Conservation (phyloP, 2,888 invertebrate genomes). For the Carabus problematicus region DNA sequence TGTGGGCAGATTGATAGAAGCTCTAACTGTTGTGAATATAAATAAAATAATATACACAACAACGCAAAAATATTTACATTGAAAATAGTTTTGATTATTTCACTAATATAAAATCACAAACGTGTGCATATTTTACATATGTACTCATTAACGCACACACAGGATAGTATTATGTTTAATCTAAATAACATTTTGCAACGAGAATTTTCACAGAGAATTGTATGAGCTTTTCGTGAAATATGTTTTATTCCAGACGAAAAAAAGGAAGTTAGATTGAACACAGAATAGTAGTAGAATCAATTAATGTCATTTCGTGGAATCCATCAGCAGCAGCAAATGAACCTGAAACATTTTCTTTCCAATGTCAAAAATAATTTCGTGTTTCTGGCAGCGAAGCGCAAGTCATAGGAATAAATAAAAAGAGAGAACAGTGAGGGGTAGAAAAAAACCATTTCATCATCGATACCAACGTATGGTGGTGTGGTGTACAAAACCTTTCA, state of each 20-base stretch:
- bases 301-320: conserved; percentile 36
- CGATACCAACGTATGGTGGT: too few species aligned
- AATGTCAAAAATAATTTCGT: conserved; percentile 40
- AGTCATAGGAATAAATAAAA: conserved; percentile 23
- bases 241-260: too few species aligned
- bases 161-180: too few species aligned
- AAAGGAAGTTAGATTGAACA: too few species aligned
- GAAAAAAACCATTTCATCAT: conserved; percentile 35
- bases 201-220: too few species aligned
- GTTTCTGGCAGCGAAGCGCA: conserved; percentile 21
- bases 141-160: too few species aligned
- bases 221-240: too few species aligned
- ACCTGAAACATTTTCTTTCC: conserved; percentile 26
- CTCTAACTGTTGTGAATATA: conserved; percentile 5
- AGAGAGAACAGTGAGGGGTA: neutral
- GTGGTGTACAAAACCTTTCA: conserved; percentile 36
- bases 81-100: conserved; percentile 31
- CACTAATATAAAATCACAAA: too few species aligned
- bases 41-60: conserved; percentile 38
- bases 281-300: neutral
- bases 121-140: too few species aligned
- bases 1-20: neutral
- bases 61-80: conserved; percentile 29
- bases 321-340: conserved; percentile 27
- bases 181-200: too few species aligned